These are phyloP conservation scores for Vanessa cardui DNA, from an alignment of 2,888 invertebrate species.

Conservation along the genomic window DNA sequence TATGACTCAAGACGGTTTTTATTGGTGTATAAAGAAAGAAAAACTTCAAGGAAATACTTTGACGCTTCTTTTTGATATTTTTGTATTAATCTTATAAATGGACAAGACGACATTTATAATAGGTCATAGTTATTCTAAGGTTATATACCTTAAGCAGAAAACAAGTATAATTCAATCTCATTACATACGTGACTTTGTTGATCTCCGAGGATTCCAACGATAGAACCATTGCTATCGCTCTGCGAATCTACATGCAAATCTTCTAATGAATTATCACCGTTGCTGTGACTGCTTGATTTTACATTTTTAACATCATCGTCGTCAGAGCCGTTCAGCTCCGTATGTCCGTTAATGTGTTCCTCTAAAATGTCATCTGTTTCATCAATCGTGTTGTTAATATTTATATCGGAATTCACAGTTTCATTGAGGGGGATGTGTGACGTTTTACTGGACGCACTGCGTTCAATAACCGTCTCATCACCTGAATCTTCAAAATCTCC, in stretches of 20 bases:
- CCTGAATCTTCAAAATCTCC: constrained; percentile 75
- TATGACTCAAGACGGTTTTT: background rate
- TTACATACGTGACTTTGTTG: constrained; percentile 80
- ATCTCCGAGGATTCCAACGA: constrained; percentile 80
- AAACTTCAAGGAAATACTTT: background rate
- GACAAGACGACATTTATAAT: constrained; percentile 7
- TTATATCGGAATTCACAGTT: constrained; percentile 60
- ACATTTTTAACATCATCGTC: constrained; percentile 27
- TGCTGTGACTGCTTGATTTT: constrained; percentile 33
- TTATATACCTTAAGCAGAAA: constrained; percentile 16
- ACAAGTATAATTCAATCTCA: constrained; percentile 19
- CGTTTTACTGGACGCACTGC: constrained; percentile 46
- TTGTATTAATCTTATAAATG: background rate
- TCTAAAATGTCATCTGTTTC: constrained; percentile 43
- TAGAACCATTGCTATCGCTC: constrained; percentile 72
- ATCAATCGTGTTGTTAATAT: constrained; percentile 39
- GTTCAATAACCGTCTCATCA: constrained; percentile 60
- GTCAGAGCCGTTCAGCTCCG: constrained; percentile 49
- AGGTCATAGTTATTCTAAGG: constrained; percentile 17
- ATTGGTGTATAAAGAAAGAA: no score
- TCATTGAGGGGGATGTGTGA: constrained; percentile 62
- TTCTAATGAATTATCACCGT: constrained; percentile 36
- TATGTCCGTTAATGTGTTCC: constrained; percentile 40
- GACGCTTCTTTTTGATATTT: no score
- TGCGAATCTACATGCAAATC: constrained; percentile 67